Percentiles rank a stretch among this genome's conserved stretches.
These are phyloP conservation scores for Ciconia maguari DNA, from an alignment of 2,113 vertebrate genomes.

Conservation along the genomic window DNA sequence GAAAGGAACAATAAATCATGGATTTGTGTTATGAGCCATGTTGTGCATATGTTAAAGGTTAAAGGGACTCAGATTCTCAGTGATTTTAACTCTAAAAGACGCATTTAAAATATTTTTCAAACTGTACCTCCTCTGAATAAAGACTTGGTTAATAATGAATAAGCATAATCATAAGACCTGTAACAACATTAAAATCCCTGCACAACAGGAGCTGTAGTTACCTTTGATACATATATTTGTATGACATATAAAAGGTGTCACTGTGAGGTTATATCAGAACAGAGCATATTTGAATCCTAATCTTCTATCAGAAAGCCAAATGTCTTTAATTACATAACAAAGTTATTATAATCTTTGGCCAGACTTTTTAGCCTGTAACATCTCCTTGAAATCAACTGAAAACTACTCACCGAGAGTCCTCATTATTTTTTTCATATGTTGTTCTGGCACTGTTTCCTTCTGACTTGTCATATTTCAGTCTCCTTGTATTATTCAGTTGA, in stretches of 20 bases:
- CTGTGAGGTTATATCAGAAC: background rate
- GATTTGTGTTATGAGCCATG: background rate
- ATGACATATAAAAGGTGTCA: background rate
- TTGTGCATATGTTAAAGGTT: background rate
- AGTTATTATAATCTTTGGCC: background rate
- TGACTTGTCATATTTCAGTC: background rate
- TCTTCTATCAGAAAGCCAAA: background rate
- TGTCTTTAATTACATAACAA: background rate
- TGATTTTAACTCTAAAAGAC: background rate
- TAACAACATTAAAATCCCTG: background rate
- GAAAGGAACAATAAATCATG: background rate
- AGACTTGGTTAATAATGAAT: background rate
- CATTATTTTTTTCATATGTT: background rate
- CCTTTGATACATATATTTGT: background rate
- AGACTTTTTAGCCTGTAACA: background rate
- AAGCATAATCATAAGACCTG: background rate
- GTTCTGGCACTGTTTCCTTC: background rate
- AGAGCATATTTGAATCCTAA: background rate
- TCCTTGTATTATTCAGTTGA: background rate
- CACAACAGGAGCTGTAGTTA: background rate
- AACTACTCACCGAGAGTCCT: background rate
- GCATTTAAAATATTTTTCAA: background rate
- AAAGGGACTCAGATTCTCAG: background rate
- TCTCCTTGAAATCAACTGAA: background rate
- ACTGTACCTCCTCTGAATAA: background rate